Evolutionary conservation across 35 echinoderm and acorn worm species (phyloP), one percentile per base, ranked within the genome.

Genomic region (Heliocidaris erythrogramma): DNA sequence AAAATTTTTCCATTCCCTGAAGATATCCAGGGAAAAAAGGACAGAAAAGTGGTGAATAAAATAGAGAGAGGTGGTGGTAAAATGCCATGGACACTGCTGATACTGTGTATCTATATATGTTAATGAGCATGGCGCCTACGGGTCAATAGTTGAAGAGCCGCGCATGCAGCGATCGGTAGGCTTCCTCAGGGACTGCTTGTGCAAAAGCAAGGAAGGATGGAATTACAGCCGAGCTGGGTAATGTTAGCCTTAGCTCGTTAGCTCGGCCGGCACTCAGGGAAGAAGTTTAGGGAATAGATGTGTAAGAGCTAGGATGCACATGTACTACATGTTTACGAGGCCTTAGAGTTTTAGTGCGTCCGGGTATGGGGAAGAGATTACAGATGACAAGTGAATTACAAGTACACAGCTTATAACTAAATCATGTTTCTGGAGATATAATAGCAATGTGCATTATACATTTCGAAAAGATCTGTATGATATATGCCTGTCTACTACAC

Each of bases 121-220:
- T 92, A 92, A 92, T 92, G 91, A 92, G 31, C 65, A 78, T 78
- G 27, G 65, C 65, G 65, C 65, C 65, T 78, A 78, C 27, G 65
- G 65, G 65, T 78, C 65, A 78, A 27, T 78, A 78, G 65, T 78
- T 78, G 30, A 16, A 24, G 87, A 48, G 87, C 47, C 87, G 18
- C 5, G 47, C 31, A 32, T 32, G 87, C 87, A 48, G 87, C 87
- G 18, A 42, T 42, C 29, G 87, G 17, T 9, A 13, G 31, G 87
- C 21, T 48, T 21, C 49, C 91, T 92, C 47, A 2, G 91, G 30
- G 91, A 92, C 91, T 30, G 87, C 91, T 49, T 91, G 30, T 5
- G 87, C 87, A 48, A 92, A 92, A 92, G 90, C 48, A 30, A 56
- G 90, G 17, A 30, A 56, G 90, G 91, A 92, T 92, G 91, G 49